Conservation (phyloP, 2,797 vertebrate genomes). For the Falco cherrug region DNA sequence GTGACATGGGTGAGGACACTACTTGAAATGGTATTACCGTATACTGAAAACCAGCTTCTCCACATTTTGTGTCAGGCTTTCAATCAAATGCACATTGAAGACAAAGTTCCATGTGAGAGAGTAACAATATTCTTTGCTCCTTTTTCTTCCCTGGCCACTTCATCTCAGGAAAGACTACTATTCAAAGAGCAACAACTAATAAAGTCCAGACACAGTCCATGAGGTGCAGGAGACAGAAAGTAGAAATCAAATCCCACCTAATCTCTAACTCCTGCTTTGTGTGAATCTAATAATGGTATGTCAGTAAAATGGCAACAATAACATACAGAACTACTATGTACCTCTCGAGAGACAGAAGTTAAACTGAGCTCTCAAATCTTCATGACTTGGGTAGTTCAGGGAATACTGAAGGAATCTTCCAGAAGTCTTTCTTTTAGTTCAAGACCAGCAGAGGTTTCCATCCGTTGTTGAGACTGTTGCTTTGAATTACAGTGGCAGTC, state of each 20-base stretch:
- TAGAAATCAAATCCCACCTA: background rate
- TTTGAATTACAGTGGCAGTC: background rate
- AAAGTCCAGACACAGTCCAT: accelerated
- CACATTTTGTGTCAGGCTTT: background rate
- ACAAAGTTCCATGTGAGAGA: background rate
- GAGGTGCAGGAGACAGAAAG: background rate
- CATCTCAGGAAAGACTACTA: background rate
- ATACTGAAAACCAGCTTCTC: background rate
- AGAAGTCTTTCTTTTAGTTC: background rate
- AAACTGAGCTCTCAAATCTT: background rate
- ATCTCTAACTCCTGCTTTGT: background rate
- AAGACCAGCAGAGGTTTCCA: background rate
- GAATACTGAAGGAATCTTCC: background rate
- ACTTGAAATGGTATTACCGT: background rate
- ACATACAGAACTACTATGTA: background rate
- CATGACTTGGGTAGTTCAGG: background rate
- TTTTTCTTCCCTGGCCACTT: background rate
- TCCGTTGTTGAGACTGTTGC: background rate
- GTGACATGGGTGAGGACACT: background rate
- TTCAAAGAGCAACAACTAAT: background rate
- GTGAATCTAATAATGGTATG: background rate
- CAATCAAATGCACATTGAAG: background rate
- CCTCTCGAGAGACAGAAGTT: background rate
- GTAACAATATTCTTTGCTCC: background rate
- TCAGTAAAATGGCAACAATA: background rate